These are phyloP conservation scores for Ypsolopha scabrella DNA, from an alignment of 2,888 invertebrate genomes.

Conservation along the genomic window DNA sequence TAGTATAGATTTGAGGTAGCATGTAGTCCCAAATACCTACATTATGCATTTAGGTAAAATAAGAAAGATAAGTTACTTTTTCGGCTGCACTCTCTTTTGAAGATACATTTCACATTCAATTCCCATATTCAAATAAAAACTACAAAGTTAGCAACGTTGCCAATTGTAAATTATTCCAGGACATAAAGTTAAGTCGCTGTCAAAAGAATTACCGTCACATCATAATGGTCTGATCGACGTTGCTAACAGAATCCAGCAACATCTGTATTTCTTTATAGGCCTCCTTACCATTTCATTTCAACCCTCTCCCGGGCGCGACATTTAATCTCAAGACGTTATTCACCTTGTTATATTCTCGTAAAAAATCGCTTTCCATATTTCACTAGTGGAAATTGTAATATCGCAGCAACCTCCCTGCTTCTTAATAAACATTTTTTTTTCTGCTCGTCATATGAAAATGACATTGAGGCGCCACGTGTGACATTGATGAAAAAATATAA, in stretches of 20 bases:
- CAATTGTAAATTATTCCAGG: no score
- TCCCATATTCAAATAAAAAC: no score
- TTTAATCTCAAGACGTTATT: slow-evolving; percentile 49
- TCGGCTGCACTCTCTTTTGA: no score
- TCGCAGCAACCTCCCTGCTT: slow-evolving; percentile 43
- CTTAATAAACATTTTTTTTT: slow-evolving; percentile 70
- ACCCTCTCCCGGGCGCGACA: slow-evolving; percentile 41
- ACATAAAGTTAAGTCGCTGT: not conserved
- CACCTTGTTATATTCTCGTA: slow-evolving; percentile 66
- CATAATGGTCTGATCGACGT: not conserved
- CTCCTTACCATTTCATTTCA: slow-evolving; percentile 17
- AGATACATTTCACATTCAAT: no score
- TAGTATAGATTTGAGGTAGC: no score
- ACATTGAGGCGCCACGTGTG: slow-evolving; percentile 68
- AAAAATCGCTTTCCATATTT: slow-evolving; percentile 69
- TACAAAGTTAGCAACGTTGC: no score
- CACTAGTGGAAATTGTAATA: slow-evolving; percentile 67
- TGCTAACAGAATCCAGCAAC: not conserved
- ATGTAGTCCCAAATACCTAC: no score
- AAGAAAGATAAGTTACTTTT: no score
- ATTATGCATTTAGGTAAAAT: no score
- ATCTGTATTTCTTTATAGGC: not conserved
- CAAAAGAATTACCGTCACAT: not conserved
- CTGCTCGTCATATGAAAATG: slow-evolving; percentile 64
- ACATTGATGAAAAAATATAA: slow-evolving; percentile 71